Evolutionary conservation across 2,888 invertebrate genomes (phyloP), one percentile per base, ranked within the genome.

Genomic region (Lissonota sp.): DNA sequence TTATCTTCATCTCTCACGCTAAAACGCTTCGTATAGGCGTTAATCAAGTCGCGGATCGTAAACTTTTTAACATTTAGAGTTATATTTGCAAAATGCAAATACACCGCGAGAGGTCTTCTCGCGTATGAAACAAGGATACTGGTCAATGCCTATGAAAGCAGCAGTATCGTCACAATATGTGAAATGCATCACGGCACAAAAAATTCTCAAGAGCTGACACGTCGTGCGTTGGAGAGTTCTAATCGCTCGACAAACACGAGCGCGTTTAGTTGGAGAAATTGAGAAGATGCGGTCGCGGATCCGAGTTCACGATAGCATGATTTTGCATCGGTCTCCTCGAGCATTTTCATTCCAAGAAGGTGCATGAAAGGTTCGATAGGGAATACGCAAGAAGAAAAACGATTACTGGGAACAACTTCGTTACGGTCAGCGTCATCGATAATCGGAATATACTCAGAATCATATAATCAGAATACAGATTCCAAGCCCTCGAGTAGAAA

Each of bases 221-320:
- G 53, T 26, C 70, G 55, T 5, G 51, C 51, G n/a, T 6, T 5
- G 14, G 8, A 12, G 7, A 53, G 40, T 71, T 40, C 60, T 70
- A 78, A 81, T 78, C 70, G 14, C 60, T 64, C 40, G 58, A 64
- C 67, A 77, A 73, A 69, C 72, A 6, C 79, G 66, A 63, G 55
- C 57, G 70, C 57, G 57, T 63, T 26, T 26, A 26, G 26, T 26
- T 79, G 37, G 49, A 55, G 57, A 67, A 49, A 63, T 42, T 58
- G 46, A 39, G 44, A 57, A 40, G 57, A 6, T 12, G n/a, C 10
- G 57, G 12, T 37, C 40, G 14, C n/a, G 39, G 16, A 66, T 26
- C 26, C 26, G 44, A 55, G 5, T 26, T 1, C n/a, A 49, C n/a
- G 49, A 49, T 5, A 10, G 49, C 14, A 6, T 0, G 14, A 3